Conservation (phyloP, 2,888 invertebrate species). For the Epistrophe grossulariae region DNA sequence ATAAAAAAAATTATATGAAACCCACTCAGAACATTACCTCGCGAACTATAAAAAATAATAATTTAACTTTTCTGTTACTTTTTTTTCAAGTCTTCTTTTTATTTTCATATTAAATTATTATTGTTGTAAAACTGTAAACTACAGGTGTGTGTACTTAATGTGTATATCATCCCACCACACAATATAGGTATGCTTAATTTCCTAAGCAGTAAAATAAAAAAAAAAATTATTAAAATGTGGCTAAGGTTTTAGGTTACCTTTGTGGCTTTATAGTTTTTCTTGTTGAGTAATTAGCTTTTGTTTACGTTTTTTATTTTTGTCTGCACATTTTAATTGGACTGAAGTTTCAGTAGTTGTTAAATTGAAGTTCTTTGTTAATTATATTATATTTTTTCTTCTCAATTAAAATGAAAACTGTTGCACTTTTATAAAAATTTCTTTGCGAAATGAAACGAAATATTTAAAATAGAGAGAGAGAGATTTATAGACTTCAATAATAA, state of each 20-base stretch:
- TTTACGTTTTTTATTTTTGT: not conserved
- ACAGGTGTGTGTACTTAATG: not conserved
- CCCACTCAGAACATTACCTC: not conserved
- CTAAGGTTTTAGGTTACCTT: conserved; percentile 45
- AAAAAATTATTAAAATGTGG: conserved; percentile 16
- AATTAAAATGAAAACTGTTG: not conserved
- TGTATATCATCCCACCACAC: conserved; percentile 16
- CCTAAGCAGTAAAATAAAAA: not conserved
- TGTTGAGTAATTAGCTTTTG: conserved; percentile 32
- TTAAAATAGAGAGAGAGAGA: too few relatives aligned
- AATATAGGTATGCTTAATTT: not conserved
- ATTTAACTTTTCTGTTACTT: not conserved
- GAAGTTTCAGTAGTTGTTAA: not conserved
- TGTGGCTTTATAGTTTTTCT: conserved; percentile 47
- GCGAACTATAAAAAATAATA: not conserved
- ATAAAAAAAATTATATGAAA: too few relatives aligned
- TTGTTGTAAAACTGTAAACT: not conserved
- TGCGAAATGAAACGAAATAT: too few relatives aligned
- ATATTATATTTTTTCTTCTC: not conserved
- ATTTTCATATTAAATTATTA: not conserved
- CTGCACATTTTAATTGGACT: conserved; percentile 8
- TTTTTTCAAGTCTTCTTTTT: conserved; percentile 2
- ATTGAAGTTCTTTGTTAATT: conserved; percentile 20
- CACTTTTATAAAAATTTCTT: not conserved
- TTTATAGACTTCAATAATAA: too few relatives aligned